A percentile compares a stretch with the other conserved stretches of the same genome.
These are phyloP conservation scores for Brachionus calyciflorus DNA, from an alignment of 1,140 invertebrate genomes.

Conservation along the genomic window DNA sequence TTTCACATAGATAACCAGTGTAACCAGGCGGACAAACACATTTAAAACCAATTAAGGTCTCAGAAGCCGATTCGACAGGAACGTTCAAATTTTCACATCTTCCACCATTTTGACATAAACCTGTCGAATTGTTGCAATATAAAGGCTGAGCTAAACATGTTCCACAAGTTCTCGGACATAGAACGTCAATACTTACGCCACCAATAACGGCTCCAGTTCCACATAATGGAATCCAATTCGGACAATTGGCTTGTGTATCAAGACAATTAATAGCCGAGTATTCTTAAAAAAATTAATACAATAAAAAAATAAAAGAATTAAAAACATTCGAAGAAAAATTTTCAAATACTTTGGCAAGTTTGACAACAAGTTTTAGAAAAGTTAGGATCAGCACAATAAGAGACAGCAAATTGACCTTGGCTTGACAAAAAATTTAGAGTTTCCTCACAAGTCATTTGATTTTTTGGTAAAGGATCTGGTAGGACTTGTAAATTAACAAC, in stretches of 20 bases:
- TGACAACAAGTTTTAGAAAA: constrained; percentile 31
- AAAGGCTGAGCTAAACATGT: not conserved
- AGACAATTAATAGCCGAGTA: constrained; percentile 9
- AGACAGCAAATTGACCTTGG: not conserved
- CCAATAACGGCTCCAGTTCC: constrained; percentile 20
- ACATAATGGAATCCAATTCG: not conserved
- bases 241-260: constrained; percentile 31
- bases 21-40: constrained; percentile 53
- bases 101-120: constrained; percentile 53
- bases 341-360: constrained; percentile 27
- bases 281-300: not conserved
- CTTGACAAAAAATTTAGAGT: constrained; percentile 27
- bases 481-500: constrained; percentile 2
- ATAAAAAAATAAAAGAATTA: not conserved
- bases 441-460: constrained; percentile 32
- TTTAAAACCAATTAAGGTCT: constrained; percentile 60
- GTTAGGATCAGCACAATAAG: constrained; percentile 36
- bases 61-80: not conserved
- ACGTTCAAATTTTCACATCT: constrained; percentile 48
- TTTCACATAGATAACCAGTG: constrained; percentile 51
- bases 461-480: constrained; percentile 19
- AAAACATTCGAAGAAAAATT: not conserved
- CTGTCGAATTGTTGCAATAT: not conserved
- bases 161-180: constrained; percentile 37
- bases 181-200: not conserved